Conservation (phyloP, 2,113 vertebrate genomes). For the Pithys albifrons region DNA sequence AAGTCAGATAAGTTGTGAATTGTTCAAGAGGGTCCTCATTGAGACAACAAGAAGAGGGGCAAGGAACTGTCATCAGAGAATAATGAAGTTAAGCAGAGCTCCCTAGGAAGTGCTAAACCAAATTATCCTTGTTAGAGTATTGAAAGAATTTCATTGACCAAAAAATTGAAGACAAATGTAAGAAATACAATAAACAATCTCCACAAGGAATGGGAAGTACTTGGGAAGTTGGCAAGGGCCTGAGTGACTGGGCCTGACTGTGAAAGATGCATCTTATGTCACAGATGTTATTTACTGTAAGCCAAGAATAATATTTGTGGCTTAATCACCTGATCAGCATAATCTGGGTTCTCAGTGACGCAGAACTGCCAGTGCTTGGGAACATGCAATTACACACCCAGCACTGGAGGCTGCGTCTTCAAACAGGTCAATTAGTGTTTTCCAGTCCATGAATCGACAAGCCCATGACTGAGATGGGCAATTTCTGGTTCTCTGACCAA, state of each 20-base stretch:
- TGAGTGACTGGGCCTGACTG: not conserved
- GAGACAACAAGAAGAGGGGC: not conserved
- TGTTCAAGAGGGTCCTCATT: not conserved
- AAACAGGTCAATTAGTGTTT: not conserved
- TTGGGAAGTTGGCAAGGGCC: not conserved
- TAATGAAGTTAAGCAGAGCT: not conserved
- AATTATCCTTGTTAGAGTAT: not conserved
- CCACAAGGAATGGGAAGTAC: not conserved
- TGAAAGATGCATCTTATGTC: not conserved
- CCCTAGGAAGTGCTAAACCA: not conserved
- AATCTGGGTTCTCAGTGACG: not conserved
- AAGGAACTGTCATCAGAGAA: not conserved
- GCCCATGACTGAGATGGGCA: rapidly evolving
- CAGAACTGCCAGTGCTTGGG: not conserved
- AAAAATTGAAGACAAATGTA: not conserved
- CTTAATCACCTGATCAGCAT: not conserved
- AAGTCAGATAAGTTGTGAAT: not conserved
- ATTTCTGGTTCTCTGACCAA: not conserved
- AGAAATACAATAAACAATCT: not conserved
- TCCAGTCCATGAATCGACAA: not conserved
- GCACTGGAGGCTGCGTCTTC: not conserved
- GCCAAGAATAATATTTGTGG: not conserved
- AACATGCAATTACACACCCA: not conserved
- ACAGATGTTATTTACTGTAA: not conserved
- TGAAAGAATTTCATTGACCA: not conserved